Evolutionary conservation across 2,113 vertebrate species (phyloP), one percentile per base, ranked within the genome.

Genomic region (Pangasianodon hypophthalmus): DNA sequence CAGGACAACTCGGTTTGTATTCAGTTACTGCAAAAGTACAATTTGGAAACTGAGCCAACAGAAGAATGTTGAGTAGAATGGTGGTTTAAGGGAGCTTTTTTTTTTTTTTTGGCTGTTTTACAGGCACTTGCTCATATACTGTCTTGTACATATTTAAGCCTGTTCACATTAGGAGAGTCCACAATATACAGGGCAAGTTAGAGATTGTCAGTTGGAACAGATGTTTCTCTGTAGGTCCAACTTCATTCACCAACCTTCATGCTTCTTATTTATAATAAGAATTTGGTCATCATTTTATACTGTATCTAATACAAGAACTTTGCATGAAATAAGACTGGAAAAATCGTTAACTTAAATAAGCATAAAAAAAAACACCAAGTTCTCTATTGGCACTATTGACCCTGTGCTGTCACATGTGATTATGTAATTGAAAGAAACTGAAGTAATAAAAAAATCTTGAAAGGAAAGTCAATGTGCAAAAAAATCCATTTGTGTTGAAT

Each of bases 391-490:
- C 87, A 88, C 58, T 46, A 26, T n/a, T 32, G 60, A 41, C 6
- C 81, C 81, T 80, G 24, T 37, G 32, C 56, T 64, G 6, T 64
- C 29, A 32, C 5, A 71, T 6, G 26, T 32, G 29, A 60, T 64
- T 18, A 82, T 58, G 29, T 37, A 21, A 82, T 37, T 48, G 73
- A 88, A 24, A 41, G 21, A 79, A 89, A 84, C 75, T 56, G 32
- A 86, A 54, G 73, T 41, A 82, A 86, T 89, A 79, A 88, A 83
- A 91, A 90, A 90, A 92, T 85, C 21, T 21, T 75, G 88, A 64
- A 41, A 62, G 87, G 56, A 90, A 85, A 92, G 89, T 93, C 87
- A 91, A 91, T 86, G 87, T 93, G 90, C 87, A 64, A 80, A 90
- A 91, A 90, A 91, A 92, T 84, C 32, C 21, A 87, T 86, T 91